Base-by-base conservation (phyloP, 2,797 vertebrate species). In the Melanogrammus aeglefinus region DNA sequence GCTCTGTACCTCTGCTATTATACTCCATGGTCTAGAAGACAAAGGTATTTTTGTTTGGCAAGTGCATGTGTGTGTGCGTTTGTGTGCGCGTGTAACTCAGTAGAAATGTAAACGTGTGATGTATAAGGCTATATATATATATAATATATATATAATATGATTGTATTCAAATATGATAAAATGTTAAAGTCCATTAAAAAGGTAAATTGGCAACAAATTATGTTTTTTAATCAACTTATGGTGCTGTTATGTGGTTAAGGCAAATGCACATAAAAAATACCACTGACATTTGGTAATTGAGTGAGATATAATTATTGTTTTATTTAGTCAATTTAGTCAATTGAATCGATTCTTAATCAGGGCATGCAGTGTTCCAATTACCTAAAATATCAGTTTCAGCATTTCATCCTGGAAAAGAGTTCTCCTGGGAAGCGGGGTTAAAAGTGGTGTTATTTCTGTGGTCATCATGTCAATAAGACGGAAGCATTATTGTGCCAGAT, bases 1-100 rank as follows among this genome's bases (percentile, higher is more conserved):
- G 69, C 18, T 33, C 78, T 84, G 47, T 74, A 86, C 87, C 74
- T 80, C 79, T 84, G 78, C 73, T 44, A 79, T 78, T 81, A 36
- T 57, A 44, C 38, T 35, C 14, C 80, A 75, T 79, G 74, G 75
- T 75, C 75, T 81, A 39, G 79, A 90, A 73, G 57, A 31, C 36
- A 9, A 31, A 16, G 63, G 31, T 2, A 2, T 24, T 29, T 24
- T 69, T 24, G 31, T 24, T n/a, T 24, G 16, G 57, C 16, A 66
- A 63, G 63, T 24, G 66, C 7, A n/a, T 69, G 66, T 70, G 66
- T 57, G 47, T 57, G 47, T 16, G 47, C 14, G 13, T 44, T 16
- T 51, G 47, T 51, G 47, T 51, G 47, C 1, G 18, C 6, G 51
- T 24, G 63, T 27, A 27, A 69, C 63, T 63, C 21, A 69, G 63